These are phyloP conservation scores for Calliopum simillimum DNA, from an alignment of 2,888 invertebrate genomes.

Conservation along the genomic window DNA sequence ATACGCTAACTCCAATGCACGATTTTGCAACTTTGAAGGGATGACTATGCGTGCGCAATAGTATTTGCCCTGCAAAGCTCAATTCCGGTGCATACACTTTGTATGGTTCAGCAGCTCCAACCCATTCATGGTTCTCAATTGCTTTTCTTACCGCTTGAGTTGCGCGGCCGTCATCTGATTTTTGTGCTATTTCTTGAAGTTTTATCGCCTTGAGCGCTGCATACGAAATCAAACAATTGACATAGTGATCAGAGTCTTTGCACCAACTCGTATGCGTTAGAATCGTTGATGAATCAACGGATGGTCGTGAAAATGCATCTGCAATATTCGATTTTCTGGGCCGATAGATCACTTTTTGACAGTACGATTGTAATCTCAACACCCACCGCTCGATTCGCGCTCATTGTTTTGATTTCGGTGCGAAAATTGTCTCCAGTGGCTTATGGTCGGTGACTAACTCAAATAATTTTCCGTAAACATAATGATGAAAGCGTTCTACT, in stretches of 20 bases:
- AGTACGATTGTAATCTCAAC: conserved; percentile 44
- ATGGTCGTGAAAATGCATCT: conserved; percentile 51
- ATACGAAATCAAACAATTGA: neutral
- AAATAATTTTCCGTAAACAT: conserved; percentile 62
- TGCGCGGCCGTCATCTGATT: neutral
- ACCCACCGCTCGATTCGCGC: conserved; percentile 50
- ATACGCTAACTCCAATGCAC: neutral
- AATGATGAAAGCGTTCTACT: conserved; percentile 61
- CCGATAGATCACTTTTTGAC: conserved; percentile 38
- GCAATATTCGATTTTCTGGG: conserved; percentile 51
- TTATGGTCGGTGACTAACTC: conserved; percentile 38
- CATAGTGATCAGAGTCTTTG: conserved; percentile 18
- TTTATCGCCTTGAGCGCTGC: conserved; percentile 4
- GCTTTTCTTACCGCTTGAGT: conserved; percentile 3
- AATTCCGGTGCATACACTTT: conserved; percentile 16
- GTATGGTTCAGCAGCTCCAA: neutral
- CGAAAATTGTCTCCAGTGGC: conserved; percentile 21
- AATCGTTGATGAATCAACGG: neutral
- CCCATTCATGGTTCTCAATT: neutral
- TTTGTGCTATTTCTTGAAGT: conserved; percentile 4
- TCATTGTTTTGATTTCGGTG: conserved; percentile 40
- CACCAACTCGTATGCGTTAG: neutral
- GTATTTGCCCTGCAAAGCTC: neutral
- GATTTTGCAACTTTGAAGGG: neutral
- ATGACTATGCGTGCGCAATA: neutral